phyloP scores from a whole-genome alignment of 2,797 vertebrate species.

The Siniperca scherzeri region DNA sequence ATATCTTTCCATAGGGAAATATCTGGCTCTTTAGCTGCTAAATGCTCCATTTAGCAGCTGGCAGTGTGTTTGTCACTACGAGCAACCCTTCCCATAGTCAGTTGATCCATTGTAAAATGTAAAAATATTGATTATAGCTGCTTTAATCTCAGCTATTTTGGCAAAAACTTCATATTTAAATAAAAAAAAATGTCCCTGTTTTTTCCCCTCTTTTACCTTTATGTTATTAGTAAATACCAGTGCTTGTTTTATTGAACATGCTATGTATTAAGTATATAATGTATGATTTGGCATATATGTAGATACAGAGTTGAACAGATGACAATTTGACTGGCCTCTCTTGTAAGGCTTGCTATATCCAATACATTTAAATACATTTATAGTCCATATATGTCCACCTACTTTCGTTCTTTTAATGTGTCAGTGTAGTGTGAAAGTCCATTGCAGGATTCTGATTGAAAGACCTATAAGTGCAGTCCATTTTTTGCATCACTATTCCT shows the following conservation, averaged over 20 bases:
- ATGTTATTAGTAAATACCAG: not conserved
- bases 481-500: slow-evolving; percentile 31
- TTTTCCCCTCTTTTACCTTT: too few species aligned
- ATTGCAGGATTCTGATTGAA: slow-evolving; percentile 4
- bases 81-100: not conserved
- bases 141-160: not conserved
- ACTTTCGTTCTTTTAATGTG: not conserved
- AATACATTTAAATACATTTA: not conserved
- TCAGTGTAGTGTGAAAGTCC: not conserved
- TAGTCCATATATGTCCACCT: not conserved
- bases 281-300: too few species aligned
- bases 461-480: not conserved
- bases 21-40: not conserved
- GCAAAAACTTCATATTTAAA: not conserved
- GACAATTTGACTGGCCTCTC: not conserved
- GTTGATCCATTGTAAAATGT: too few species aligned
- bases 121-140: not conserved
- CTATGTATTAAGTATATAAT: not conserved
- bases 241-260: too few species aligned
- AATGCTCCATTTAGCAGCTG: not conserved
- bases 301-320: too few species aligned
- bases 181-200: too few species aligned
- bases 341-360: not conserved
- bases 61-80: not conserved
- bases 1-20: not conserved